Conservation (phyloP, 2,797 vertebrate genomes). For the Trichosurus vulpecula region DNA sequence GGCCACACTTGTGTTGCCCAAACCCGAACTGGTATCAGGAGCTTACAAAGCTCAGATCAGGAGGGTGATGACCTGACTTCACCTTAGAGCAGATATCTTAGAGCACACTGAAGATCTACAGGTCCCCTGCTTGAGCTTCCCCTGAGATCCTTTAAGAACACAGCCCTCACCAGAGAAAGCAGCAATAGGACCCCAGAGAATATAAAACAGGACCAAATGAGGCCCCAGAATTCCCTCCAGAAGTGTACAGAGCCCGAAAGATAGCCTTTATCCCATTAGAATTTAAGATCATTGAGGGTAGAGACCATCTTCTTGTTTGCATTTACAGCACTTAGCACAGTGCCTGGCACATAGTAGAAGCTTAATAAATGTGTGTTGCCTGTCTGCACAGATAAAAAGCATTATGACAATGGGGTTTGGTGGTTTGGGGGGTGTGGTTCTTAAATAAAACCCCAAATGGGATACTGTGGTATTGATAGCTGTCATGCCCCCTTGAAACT, state of each 20-base stretch:
- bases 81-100: background rate
- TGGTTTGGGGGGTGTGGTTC: background rate
- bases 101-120: background rate
- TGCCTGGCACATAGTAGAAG: background rate
- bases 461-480: background rate
- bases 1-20: background rate
- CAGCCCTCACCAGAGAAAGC: background rate
- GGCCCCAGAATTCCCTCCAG: background rate
- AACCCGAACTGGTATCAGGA: background rate
- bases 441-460: background rate
- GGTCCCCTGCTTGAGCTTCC: background rate
- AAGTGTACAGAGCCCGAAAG: background rate
- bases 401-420: background rate
- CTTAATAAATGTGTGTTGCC: background rate
- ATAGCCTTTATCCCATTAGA: background rate
- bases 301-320: background rate
- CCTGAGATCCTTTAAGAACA: background rate
- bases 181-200: background rate
- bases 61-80: background rate
- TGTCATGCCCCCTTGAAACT: background rate
- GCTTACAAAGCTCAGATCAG: background rate
- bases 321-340: background rate
- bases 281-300: background rate
- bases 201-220: background rate
- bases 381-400: background rate